Evolutionary conservation across 2,797 vertebrate genomes (phyloP), one percentile per base, ranked within the genome.

Genomic region (Picus viridis): DNA sequence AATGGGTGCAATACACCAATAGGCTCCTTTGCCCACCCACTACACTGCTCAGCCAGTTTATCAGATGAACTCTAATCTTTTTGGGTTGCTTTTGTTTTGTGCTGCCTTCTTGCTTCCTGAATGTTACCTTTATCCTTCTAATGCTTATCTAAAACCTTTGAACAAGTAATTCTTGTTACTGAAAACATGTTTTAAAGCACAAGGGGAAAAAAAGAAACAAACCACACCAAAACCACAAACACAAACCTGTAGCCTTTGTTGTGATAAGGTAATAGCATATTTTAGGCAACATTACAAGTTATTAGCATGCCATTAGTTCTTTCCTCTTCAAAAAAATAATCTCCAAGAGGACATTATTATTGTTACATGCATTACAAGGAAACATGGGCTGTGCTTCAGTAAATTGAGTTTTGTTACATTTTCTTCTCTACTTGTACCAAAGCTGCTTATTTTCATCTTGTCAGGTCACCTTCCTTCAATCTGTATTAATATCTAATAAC

Each of bases 191-290:
- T 22, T 95, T 78, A 73, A 77, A 8, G 7, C 6, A 3, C 8
- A 12, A 9, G 6, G 30, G 34, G 17, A n/a, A 18, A 22, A 73
- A 76, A 68, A 39, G 12, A 12, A 39, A 39, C 10, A 39, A 39
- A 39, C 39, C 39, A 39, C 12, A 39, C 39, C 39, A 12, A 39
- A 57, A 36, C 58, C 24, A 43, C 1, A 12, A 39, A 12, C 24
- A 26, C 26, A 43, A 51, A 51, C 49, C 49, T 24, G 23, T 6
- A 23, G 18, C 32, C n/a, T 85, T 74, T 65, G 10, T 57, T 78
- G 18, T 43, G 61, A 92, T 85, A 92, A 83, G n/a, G 47, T 88
- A 93, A 85, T 56, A 88, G 62, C 39, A 45, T 72, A 83, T 89
- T 87, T 86, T 88, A 49, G 43, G 59, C n/a, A 72, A 56, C 62